phyloP scores from a whole-genome alignment of 1,140 invertebrate genomes.

The Chelonus insularis region DNA sequence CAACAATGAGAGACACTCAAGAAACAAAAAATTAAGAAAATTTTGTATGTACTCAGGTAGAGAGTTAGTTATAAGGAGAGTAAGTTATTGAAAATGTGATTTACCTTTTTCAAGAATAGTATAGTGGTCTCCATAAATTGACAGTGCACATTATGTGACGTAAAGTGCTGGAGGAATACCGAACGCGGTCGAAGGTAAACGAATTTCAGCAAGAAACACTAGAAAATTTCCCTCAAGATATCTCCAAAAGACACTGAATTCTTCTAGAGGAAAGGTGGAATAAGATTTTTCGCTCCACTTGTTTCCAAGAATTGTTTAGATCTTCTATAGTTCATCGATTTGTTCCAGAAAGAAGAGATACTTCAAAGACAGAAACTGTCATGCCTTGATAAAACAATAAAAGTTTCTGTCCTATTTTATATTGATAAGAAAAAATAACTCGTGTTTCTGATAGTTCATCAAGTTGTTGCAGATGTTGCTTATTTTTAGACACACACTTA shows the following conservation, averaged over 20 bases:
- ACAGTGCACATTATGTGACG: neutral
- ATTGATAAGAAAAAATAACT: neutral
- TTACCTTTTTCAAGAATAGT: constrained; percentile 24
- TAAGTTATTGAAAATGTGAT: constrained; percentile 28
- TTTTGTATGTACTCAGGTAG: neutral
- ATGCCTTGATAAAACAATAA: neutral
- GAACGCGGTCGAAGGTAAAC: too few relatives aligned
- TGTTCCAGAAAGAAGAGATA: neutral
- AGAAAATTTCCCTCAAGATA: too few relatives aligned
- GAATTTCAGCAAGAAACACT: too few relatives aligned
- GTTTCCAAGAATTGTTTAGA: neutral
- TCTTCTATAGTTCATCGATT: neutral
- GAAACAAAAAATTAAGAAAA: neutral
- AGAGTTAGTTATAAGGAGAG: neutral
- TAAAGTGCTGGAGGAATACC: too few relatives aligned
- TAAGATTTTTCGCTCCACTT: constrained; percentile 4
- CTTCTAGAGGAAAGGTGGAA: neutral
- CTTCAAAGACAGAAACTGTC: neutral
- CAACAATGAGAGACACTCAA: too few relatives aligned
- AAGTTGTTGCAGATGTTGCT: too few relatives aligned
- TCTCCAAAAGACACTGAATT: too few relatives aligned
- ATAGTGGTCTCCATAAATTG: constrained; percentile 18
- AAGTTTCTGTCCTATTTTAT: neutral
- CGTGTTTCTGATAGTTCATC: too few relatives aligned
- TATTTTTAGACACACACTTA: too few relatives aligned